Evolutionary conservation across 53 echinoderm and acorn worm species (phyloP).

Genomic region (Patiria pectinifera): DNA sequence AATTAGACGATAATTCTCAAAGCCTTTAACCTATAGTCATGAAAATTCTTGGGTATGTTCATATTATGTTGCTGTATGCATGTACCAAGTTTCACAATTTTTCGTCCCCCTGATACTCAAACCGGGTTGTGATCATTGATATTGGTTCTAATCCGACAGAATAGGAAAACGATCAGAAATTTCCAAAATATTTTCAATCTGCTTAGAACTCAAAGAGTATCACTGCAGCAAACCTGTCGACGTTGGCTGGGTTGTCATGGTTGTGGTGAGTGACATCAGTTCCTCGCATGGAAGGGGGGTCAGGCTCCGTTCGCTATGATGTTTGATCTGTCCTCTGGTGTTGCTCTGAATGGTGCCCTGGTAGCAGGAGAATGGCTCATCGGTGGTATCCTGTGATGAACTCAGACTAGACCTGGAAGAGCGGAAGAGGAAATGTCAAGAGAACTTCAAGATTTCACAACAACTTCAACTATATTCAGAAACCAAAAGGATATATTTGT

Average conservation of each 20-base stretch:
- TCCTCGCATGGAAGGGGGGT: background rate
- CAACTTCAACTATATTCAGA: background rate
- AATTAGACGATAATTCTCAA: no score
- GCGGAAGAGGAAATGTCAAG: background rate
- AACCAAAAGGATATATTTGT: background rate
- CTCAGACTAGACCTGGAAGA: background rate
- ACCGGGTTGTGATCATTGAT: no score
- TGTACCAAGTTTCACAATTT: no score
- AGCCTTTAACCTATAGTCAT: no score
- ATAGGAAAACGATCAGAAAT: no score
- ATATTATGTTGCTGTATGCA: no score
- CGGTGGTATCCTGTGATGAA: background rate
- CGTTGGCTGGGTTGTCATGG: background rate
- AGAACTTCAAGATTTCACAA: no score
- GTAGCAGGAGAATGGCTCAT: slow-evolving; percentile 1
- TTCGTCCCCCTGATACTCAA: no score
- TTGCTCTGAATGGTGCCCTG: slow-evolving; percentile 34
- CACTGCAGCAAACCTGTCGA: background rate
- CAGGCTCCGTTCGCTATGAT: background rate
- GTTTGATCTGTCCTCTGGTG: slow-evolving; percentile 4
- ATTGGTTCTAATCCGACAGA: no score
- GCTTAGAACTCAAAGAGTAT: no score
- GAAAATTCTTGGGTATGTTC: no score
- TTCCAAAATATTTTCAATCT: no score
- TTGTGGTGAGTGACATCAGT: background rate